Percentiles rank a stretch among this genome's conserved stretches.
phyloP scores from a whole-genome alignment of 2,113 vertebrate species.

The Apaloderma vittatum region DNA sequence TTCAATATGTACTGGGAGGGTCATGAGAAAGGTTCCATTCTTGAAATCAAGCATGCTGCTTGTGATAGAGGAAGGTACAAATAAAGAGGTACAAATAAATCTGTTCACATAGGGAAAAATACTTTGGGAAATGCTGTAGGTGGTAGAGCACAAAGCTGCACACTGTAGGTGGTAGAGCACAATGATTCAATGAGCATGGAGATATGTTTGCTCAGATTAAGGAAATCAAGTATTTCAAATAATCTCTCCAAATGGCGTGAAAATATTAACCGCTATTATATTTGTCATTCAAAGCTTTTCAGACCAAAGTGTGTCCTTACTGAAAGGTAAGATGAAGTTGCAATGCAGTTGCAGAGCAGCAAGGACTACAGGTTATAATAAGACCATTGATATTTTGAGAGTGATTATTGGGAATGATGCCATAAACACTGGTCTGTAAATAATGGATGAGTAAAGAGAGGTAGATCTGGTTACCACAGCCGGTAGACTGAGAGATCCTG shows the following conservation, averaged over 20 bases:
- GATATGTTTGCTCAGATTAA: slow-evolving; percentile 10
- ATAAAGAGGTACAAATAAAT: not conserved
- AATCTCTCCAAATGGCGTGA: not conserved
- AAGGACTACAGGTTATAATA: not conserved
- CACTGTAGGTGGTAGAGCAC: not conserved
- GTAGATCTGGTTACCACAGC: not conserved
- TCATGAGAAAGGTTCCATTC: not conserved
- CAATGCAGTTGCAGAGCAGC: not conserved
- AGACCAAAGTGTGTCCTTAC: not conserved
- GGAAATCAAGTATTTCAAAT: slow-evolving; percentile 13
- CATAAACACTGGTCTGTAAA: not conserved
- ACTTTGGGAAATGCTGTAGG: not conserved
- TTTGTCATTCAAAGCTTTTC: not conserved
- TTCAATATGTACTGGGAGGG: not conserved
- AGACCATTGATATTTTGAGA: not conserved
- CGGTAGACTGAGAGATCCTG: not conserved
- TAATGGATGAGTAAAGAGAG: not conserved
- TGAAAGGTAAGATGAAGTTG: not conserved
- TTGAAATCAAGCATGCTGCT: not conserved
- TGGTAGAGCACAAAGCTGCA: not conserved
- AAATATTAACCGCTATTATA: not conserved
- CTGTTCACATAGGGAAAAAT: not conserved
- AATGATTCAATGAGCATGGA: not conserved
- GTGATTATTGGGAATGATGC: not conserved
- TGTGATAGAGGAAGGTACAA: not conserved